Conservation (phyloP, 1,140 invertebrate genomes). For the Drosophila kikkawai region DNA sequence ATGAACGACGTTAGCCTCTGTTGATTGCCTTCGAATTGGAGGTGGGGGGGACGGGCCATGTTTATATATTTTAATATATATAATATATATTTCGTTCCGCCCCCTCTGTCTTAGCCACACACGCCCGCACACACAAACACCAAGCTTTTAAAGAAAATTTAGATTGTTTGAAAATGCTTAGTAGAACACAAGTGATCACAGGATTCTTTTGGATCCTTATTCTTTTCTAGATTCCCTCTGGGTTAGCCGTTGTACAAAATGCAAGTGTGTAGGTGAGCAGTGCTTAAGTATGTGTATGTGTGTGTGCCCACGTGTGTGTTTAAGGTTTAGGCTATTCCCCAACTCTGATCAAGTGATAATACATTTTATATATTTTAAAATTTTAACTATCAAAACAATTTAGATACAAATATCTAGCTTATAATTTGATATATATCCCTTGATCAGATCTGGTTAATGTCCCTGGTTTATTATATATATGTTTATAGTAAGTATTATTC, state of each 20-base stretch:
- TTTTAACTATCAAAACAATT: background rate
- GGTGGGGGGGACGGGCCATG: background rate
- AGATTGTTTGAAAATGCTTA: constrained; percentile 9
- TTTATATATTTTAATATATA: background rate
- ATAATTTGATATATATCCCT: background rate
- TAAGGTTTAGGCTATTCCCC: constrained; percentile 1
- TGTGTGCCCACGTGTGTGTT: constrained; percentile 42
- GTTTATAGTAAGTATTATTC: constrained; percentile 50
- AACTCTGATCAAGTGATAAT: background rate
- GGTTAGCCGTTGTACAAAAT: constrained; percentile 43
- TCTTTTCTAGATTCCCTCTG: constrained; percentile 9
- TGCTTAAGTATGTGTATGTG: constrained; percentile 41
- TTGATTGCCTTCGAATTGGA: constrained; percentile 60
- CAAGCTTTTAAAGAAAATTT: constrained; percentile 12
- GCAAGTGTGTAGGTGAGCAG: constrained; percentile 26
- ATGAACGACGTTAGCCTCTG: constrained; percentile 77
- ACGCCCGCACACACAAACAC: constrained; percentile 28
- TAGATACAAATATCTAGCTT: background rate
- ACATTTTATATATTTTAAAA: background rate
- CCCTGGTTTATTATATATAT: constrained; percentile 32
- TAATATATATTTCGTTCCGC: constrained; percentile 11
- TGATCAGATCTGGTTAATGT: background rate
- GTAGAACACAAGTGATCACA: constrained; percentile 32
- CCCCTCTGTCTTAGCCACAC: constrained; percentile 12
- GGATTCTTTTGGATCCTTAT: constrained; percentile 1